Conservation (phyloP, 1,140 invertebrate species). For the Dendrolimus kikuchii region DNA sequence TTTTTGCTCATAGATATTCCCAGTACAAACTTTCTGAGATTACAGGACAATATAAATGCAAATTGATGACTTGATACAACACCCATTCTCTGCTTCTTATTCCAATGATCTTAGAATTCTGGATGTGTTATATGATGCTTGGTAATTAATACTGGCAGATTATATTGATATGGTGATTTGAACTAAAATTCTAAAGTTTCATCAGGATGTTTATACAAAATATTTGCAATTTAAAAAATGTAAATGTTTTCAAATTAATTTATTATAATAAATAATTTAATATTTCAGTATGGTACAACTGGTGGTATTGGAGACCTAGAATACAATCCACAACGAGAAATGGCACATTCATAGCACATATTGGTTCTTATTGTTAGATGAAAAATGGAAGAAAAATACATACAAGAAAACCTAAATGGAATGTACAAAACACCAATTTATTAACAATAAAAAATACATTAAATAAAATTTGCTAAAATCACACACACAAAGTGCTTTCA, state of each 20-base stretch:
- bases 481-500: conserved; percentile 47
- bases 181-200: no score
- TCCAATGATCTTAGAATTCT: no score
- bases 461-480: conserved; percentile 28
- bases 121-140: no score
- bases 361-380: conserved; percentile 79
- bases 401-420: conserved; percentile 34
- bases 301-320: conserved; percentile 86
- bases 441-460: conserved; percentile 46
- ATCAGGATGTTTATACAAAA: no score
- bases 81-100: no score
- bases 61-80: no score
- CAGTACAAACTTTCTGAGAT: no score
- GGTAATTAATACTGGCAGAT: no score
- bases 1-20: no score
- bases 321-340: conserved; percentile 75
- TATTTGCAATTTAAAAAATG: no score
- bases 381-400: conserved; percentile 2
- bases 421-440: conserved; percentile 55
- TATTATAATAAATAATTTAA: conserved; percentile 25
- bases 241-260: conserved; percentile 4
- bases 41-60: no score
- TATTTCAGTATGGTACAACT: conserved; percentile 86
- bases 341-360: conserved; percentile 77
- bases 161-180: no score